A percentile compares a stretch with the other conserved stretches of the same genome.
phyloP scores from a whole-genome alignment of 2,797 vertebrate species.

The Philypnodon macrostomus region DNA sequence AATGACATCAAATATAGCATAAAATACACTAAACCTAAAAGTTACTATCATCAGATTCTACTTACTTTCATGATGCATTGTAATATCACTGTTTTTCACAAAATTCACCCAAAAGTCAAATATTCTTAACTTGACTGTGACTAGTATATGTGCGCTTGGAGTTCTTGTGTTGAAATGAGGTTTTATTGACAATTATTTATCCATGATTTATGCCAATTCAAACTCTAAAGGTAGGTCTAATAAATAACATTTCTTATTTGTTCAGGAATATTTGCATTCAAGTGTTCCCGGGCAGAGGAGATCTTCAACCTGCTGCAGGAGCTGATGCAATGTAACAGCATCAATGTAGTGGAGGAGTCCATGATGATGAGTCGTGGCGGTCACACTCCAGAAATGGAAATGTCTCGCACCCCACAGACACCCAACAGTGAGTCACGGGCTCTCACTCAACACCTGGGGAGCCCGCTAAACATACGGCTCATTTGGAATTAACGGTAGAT shows the following conservation, averaged over 20 bases:
- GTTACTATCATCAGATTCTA: too few relatives aligned
- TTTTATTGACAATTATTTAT: too few relatives aligned
- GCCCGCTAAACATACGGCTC: conserved; percentile 20
- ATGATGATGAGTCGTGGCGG: conserved; percentile 87
- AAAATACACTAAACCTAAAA: too few relatives aligned
- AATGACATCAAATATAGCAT: too few relatives aligned
- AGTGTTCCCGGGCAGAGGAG: conserved; percentile 94
- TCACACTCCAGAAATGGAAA: conserved; percentile 84
- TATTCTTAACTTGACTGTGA: too few relatives aligned
- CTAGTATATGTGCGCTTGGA: too few relatives aligned
- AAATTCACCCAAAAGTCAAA: too few relatives aligned
- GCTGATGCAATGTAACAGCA: conserved; percentile 98
- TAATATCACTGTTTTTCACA: too few relatives aligned
- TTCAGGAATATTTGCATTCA: conserved; percentile 97
- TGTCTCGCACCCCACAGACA: conserved; percentile 84
- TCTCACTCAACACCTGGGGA: conserved; percentile 12
- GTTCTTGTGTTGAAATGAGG: too few relatives aligned
- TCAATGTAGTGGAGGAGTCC: conserved; percentile 94
- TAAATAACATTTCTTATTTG: conserved; percentile 7
- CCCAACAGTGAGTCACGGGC: conserved; percentile 78
- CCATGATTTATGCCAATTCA: too few relatives aligned
- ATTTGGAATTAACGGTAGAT: conserved; percentile 28
- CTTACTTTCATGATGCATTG: too few relatives aligned
- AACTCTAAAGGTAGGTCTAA: background rate
- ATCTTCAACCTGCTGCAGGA: conserved; percentile 98